Evolutionary conservation across 2,888 invertebrate genomes (phyloP), one percentile per base, ranked within the genome.

Genomic region (Leptinotarsa juncta): DNA sequence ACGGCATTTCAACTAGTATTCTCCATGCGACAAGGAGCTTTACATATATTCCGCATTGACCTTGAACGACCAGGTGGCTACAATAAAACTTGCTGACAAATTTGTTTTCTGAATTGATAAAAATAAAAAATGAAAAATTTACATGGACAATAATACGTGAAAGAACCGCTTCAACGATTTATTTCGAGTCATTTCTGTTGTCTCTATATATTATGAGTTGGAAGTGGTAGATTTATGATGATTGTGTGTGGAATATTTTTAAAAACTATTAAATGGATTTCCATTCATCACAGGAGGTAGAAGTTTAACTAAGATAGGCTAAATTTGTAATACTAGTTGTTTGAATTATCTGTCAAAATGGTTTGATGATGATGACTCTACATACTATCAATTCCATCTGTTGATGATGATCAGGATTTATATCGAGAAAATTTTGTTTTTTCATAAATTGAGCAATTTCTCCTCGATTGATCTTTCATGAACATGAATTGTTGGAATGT

Each of bases 71-170:
- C 57, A 57, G 57, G 23, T 57, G 57, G 57, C 57, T 18, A 14
- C 20, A 57, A 57, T 57, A 57, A 57, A 57, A 57, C 20, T 57
- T 23, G 57, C 57, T 57, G 57, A 57, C 57, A 57, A 57, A 23
- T 57, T 57, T 57, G 57, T 57, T 57, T 57, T 57, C 57, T 14
- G 23, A 23, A 57, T 57, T 57, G 20, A 57, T 57, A 4, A 18
- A 57, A 23, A 23, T 23, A 57, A 57, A 20, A 57, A 57, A 57
- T 57, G 1, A 32, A 53, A 53, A 53, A 5, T 53, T 18, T 18
- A 53, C 18, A 53, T 10, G n/a, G 10, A 7, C 53, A 18, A 18
- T 53, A n/a, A 57, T 18, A 57, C 23, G 20, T 23, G 23, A 57
- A 57, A 57, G 57, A 57, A 18, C 12, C 23, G 10, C 18, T 20